These are phyloP conservation scores for Meleagris gallopavo DNA, from an alignment of 2,113 vertebrate genomes.

Conservation along the genomic window DNA sequence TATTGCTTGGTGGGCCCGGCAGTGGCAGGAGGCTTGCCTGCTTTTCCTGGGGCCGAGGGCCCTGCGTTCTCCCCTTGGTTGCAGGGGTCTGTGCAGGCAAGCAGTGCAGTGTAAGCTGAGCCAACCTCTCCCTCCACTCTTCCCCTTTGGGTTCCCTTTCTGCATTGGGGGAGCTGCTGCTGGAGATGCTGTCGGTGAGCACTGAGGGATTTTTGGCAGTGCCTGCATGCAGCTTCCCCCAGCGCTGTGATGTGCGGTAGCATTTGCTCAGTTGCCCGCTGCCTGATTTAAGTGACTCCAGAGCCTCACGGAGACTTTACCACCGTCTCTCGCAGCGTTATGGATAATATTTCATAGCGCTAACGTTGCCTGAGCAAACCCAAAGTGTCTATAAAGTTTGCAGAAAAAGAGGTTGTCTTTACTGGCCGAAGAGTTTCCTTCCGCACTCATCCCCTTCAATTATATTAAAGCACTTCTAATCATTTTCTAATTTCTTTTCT, in stretches of 20 bases:
- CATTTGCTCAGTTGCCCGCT: conserved; percentile 48
- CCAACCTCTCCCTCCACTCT: neutral
- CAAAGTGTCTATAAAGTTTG: conserved; percentile 67
- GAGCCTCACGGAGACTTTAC: conserved; percentile 48
- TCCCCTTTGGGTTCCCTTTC: neutral
- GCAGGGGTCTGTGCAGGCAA: neutral
- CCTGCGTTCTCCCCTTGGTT: neutral
- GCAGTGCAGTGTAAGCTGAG: neutral
- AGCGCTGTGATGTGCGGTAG: conserved; percentile 42
- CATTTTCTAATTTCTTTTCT: neutral
- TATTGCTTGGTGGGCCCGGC: neutral
- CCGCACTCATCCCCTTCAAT: neutral
- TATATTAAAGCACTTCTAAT: conserved; percentile 30
- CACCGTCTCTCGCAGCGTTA: neutral
- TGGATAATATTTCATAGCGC: conserved; percentile 36
- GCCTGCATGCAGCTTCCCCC: conserved; percentile 1
- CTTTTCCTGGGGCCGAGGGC: neutral
- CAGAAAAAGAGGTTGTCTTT: neutral
- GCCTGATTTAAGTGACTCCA: conserved; percentile 58
- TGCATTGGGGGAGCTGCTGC: neutral
- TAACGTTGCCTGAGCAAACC: conserved; percentile 34
- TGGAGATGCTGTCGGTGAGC: conserved; percentile 52
- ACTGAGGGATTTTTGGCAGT: conserved; percentile 40
- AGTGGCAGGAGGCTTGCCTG: conserved; percentile 6
- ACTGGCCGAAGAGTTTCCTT: neutral